Evolutionary conservation across 2,797 vertebrate genomes (phyloP).

Genomic region (Echiichthys vipera): DNA sequence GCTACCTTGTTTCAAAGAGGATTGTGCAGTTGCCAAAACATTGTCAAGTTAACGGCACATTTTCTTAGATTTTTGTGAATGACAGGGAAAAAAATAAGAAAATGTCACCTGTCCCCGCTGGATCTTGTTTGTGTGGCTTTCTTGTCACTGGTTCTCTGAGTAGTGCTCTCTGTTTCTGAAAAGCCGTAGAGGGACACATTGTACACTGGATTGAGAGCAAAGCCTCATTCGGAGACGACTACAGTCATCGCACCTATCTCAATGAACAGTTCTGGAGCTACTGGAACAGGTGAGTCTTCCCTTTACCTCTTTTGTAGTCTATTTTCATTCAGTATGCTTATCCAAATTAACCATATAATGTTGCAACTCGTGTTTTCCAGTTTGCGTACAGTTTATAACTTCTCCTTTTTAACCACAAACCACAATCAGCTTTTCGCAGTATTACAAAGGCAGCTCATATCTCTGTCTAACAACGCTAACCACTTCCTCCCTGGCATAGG

Average conservation of each 20-base stretch:
- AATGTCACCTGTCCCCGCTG: constrained; percentile 43
- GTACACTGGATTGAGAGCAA: constrained; percentile 99
- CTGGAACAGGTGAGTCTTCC: constrained; percentile 92
- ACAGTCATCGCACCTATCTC: constrained; percentile 94
- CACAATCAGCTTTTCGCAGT: constrained; percentile 36
- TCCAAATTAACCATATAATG: not conserved
- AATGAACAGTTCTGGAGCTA: constrained; percentile 99
- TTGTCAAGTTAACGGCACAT: constrained; percentile 16
- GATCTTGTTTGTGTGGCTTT: constrained; percentile 13
- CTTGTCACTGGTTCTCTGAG: constrained; percentile 5
- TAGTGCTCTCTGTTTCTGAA: constrained; percentile 37
- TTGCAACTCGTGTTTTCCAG: not conserved
- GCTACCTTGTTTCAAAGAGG: constrained; percentile 12
- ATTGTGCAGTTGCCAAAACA: constrained; percentile 27
- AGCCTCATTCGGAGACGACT: constrained; percentile 97
- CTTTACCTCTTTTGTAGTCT: not conserved
- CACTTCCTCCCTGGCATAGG: constrained; percentile 55
- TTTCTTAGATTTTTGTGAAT: constrained; percentile 15
- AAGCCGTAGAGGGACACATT: constrained; percentile 96
- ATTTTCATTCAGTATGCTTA: constrained; percentile 2
- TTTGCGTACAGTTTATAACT: constrained; percentile 24
- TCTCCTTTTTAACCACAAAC: constrained; percentile 49
- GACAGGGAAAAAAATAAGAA: not conserved
- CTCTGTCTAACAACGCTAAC: constrained; percentile 41
- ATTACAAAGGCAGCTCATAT: constrained; percentile 37